These are phyloP conservation scores for Saccopteryx bilineata DNA, from an alignment of 2,113 vertebrate species.

Conservation along the genomic window DNA sequence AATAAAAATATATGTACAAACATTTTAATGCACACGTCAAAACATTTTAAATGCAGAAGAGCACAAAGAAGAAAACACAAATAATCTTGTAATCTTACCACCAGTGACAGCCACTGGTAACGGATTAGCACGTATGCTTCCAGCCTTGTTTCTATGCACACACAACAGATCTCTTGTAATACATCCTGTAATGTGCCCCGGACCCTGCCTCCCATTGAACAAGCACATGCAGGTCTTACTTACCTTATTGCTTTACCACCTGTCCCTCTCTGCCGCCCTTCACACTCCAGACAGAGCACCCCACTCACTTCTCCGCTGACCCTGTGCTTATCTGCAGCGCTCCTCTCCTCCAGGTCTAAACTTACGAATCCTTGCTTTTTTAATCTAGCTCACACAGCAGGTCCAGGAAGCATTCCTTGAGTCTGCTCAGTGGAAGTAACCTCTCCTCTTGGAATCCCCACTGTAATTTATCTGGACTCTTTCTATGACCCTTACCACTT, in stretches of 20 bases:
- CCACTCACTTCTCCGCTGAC: background rate
- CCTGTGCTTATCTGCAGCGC: background rate
- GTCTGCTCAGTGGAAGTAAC: background rate
- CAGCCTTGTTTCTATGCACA: background rate
- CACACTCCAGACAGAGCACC: background rate
- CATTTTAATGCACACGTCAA: background rate
- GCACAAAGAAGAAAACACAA: background rate
- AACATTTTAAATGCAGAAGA: background rate
- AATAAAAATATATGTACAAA: background rate
- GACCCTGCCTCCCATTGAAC: background rate
- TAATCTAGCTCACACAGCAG: background rate
- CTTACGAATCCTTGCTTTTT: background rate
- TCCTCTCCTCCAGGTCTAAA: background rate
- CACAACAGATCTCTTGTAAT: background rate
- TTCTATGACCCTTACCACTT: background rate
- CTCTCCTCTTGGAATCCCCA: background rate
- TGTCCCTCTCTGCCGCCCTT: background rate
- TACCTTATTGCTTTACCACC: background rate
- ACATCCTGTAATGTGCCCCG: background rate
- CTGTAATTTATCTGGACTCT: background rate
- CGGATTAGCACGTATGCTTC: background rate
- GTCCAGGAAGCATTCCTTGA: background rate
- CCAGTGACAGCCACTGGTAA: background rate
- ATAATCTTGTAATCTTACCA: background rate
- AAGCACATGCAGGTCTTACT: background rate